Percentiles rank a stretch among this genome's conserved stretches.
phyloP scores from a whole-genome alignment of 2,113 vertebrate genomes.

The Nyctibius bracteatus region DNA sequence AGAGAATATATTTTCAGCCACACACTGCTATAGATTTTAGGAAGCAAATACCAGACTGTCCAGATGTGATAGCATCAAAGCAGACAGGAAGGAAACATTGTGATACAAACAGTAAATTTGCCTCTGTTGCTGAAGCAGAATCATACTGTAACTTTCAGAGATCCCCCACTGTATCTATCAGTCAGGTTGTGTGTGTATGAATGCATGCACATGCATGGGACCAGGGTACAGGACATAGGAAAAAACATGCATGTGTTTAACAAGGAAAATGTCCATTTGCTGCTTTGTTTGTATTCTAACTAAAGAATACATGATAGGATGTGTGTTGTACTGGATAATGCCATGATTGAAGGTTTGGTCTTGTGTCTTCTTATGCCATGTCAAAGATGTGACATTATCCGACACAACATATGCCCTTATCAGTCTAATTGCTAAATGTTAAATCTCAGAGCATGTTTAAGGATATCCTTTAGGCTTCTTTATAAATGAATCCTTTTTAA shows the following conservation, averaged over 20 bases:
- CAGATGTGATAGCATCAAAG: not conserved
- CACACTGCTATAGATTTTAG: not conserved
- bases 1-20: not conserved
- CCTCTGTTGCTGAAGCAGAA: not conserved
- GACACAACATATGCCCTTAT: not conserved
- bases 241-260: not conserved
- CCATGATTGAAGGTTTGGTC: not conserved
- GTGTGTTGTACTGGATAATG: not conserved
- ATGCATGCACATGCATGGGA: not conserved
- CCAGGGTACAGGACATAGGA: not conserved
- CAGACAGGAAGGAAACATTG: not conserved
- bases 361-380: not conserved
- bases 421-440: not conserved
- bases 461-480: slow-evolving; percentile 4
- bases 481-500: not conserved
- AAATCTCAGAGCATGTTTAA: slow-evolving; percentile 4
- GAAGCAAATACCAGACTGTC: not conserved
- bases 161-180: not conserved
- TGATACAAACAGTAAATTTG: not conserved
- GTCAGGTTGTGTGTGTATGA: not conserved
- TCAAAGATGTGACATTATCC: slow-evolving; percentile 22
- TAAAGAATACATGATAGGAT: not conserved
- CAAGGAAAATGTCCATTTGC: not conserved
- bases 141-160: not conserved
- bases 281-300: not conserved